Conservation (phyloP, 2,797 vertebrate species). For the Alfaro cultratus region DNA sequence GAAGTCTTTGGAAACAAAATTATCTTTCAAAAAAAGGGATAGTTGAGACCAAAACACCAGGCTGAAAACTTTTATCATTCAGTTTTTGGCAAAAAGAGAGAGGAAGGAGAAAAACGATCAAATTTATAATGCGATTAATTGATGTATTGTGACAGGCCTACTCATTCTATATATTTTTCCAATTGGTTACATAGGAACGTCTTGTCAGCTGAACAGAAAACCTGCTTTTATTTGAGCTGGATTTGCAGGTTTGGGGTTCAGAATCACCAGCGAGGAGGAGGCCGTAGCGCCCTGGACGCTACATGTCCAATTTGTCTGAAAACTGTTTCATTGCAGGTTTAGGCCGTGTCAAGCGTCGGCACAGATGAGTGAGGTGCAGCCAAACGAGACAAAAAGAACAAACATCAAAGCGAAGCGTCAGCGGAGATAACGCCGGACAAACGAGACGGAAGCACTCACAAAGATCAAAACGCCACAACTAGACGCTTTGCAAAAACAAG, state of each 20-base stretch:
- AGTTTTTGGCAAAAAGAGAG: no score
- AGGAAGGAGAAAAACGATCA: no score
- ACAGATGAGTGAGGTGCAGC: not conserved
- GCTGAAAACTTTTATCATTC: no score
- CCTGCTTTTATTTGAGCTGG: not conserved
- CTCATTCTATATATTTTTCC: not conserved
- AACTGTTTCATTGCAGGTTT: not conserved
- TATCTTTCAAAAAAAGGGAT: no score
- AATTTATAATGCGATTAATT: no score
- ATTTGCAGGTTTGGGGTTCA: not conserved
- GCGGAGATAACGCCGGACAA: not conserved
- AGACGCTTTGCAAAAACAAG: not conserved
- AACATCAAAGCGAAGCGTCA: slow-evolving; percentile 10
- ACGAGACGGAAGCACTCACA: slow-evolving; percentile 4
- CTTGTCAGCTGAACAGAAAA: not conserved
- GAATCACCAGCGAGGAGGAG: not conserved
- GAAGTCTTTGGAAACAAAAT: no score
- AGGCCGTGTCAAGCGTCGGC: not conserved
- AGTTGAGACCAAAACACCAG: no score
- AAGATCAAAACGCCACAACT: slow-evolving; percentile 12
- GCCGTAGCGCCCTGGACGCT: not conserved
- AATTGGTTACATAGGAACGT: not conserved
- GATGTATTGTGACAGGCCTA: no score
- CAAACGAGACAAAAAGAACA: slow-evolving; percentile 15
- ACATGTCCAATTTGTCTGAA: not conserved